Evolutionary conservation across 2,797 vertebrate genomes (phyloP).

Genomic region (Setipinna tenuifilis): DNA sequence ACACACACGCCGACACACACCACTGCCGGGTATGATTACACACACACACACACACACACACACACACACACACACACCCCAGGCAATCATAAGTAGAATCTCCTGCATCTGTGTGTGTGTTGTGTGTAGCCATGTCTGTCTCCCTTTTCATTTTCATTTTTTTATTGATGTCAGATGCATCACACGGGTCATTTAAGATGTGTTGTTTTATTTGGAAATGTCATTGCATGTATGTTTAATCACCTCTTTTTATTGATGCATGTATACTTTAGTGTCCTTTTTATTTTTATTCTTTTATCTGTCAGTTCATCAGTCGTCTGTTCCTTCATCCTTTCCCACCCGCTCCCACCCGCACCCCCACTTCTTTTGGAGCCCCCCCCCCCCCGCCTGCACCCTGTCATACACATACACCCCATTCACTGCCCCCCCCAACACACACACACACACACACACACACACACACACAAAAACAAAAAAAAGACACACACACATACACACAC

Average conservation of each 20-base stretch:
- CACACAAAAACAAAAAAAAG: too few species aligned
- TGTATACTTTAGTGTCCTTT: slow-evolving; percentile 29
- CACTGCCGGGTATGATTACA: not conserved
- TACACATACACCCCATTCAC: not conserved
- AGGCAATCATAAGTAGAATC: not conserved
- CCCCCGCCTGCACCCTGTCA: not conserved
- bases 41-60: not conserved
- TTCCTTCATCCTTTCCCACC: slow-evolving; percentile 3
- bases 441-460: too few species aligned
- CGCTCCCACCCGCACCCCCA: not conserved
- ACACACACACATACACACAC: not conserved
- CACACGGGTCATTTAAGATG: slow-evolving; percentile 30
- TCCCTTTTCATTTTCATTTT: not conserved
- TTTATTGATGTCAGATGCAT: slow-evolving; percentile 32
- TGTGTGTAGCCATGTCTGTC: not conserved
- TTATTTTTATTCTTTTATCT: slow-evolving; percentile 13
- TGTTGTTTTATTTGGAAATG: slow-evolving; percentile 28
- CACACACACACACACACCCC: not conserved
- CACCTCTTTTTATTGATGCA: slow-evolving; percentile 32
- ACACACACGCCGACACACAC: too few species aligned
- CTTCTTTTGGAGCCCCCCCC: not conserved
- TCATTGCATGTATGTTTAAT: slow-evolving; percentile 28
- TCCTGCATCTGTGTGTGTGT: not conserved
- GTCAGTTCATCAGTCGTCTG: not conserved
- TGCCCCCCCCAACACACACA: too few species aligned